Base-by-base conservation (phyloP, 2,888 invertebrate genomes). In the Rhamphomyia laevipes region DNA sequence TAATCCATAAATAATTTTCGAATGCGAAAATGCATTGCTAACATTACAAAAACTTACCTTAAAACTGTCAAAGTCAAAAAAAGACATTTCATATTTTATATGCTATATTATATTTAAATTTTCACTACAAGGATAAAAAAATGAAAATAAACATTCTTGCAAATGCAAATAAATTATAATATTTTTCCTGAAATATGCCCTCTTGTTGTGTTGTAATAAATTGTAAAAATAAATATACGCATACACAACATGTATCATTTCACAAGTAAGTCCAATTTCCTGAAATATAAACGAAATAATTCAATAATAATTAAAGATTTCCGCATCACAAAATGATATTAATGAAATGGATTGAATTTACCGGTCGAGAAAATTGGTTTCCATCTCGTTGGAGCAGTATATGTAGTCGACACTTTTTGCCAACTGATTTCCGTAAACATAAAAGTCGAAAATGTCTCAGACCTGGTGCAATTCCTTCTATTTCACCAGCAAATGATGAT, bases 351-450 rank as follows among this genome's bases (percentile, higher is more conserved):
- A 60, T 64, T 44, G 60, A 64, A 10, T 71, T 71, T 46, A 63
- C 66, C 0, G 62, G 60, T 42, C 64, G 71, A 10, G 64, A 59
- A 9, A 54, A 61, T 16, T 71, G 70, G 70, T 63, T 62, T 49
- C 71, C 71, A 4, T 65, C 65, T 2, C 63, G 65, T 46, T 70
- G 71, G 68, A 68, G 67, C 45, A 62, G 70, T 1, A 59, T 71
- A 7, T 71, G 70, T 53, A 68, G 70, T 53, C 63, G 66, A 1
- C 70, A 71, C 47, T 71, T 71, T 52, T 44, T 55, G 0, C 61
- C 63, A 3, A 55, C 59, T 1, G 71, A 70, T 52, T 71, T 69
- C 49, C 62, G 61, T 27, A 27, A 27, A 27, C 23, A 27, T 31
- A 21, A 43, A 1, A 21, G 47, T 16, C 21, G 51, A 17, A 51